These are phyloP conservation scores for Otolemur crassicaudatus DNA, from an alignment of 2,797 vertebrate species.

Conservation along the genomic window DNA sequence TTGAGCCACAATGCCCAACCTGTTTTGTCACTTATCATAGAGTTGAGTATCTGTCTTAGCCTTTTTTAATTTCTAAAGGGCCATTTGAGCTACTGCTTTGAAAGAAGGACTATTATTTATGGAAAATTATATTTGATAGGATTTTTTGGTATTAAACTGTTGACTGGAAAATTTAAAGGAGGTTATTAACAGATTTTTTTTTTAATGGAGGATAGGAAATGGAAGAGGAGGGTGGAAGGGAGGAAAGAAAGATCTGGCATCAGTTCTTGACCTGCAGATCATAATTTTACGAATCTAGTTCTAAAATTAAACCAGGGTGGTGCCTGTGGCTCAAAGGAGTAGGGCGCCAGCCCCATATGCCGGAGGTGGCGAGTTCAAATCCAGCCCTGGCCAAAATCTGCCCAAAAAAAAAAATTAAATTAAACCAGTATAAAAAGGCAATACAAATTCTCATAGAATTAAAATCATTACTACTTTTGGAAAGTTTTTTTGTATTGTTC, in stretches of 20 bases:
- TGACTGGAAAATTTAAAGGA: slow-evolving; percentile 26
- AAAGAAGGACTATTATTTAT: slow-evolving; percentile 17
- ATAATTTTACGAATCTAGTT: neutral
- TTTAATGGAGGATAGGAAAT: no score
- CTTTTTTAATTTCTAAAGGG: neutral
- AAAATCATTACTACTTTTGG: neutral
- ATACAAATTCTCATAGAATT: neutral
- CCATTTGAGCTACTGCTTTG: neutral
- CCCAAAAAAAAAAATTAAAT: neutral
- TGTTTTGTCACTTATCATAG: neutral
- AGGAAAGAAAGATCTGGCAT: neutral
- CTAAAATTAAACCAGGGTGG: neutral
- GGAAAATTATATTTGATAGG: neutral
- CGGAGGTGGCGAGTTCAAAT: no score
- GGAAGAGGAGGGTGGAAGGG: no score
- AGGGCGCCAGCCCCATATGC: no score
- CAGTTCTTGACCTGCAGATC: neutral
- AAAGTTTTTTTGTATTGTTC: neutral
- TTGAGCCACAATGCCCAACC: no score
- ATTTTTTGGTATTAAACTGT: neutral
- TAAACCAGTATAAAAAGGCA: neutral
- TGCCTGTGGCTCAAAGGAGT: no score
- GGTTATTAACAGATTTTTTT: neutral
- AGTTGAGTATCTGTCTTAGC: neutral
- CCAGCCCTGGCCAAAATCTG: no score